A percentile compares a stretch with the other conserved stretches of the same genome.
Conservation (phyloP, 2,113 vertebrate genomes). For the Leptobrachium ailaonicum region DNA sequence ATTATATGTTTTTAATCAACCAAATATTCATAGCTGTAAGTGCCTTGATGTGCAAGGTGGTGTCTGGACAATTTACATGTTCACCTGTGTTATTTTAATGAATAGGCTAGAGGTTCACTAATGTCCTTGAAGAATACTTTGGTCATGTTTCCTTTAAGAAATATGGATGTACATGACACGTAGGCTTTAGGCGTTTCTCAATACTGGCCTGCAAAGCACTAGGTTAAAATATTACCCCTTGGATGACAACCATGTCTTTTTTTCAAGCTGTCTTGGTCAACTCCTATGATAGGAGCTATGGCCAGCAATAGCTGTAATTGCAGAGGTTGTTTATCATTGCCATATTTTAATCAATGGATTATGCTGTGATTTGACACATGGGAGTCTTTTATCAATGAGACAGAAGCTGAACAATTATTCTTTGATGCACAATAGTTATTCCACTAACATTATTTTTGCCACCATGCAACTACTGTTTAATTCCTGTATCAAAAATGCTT, state of each 20-base stretch:
- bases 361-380: background rate
- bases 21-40: conserved; percentile 56
- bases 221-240: too few relatives aligned
- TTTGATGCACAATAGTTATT: too few relatives aligned
- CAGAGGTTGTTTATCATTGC: background rate
- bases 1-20: conserved; percentile 35
- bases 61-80: conserved; percentile 11
- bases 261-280: background rate
- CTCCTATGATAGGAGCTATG: background rate
- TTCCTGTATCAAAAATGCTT: too few relatives aligned
- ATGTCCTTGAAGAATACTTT: too few relatives aligned
- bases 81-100: background rate
- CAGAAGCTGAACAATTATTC: background rate
- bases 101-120: background rate
- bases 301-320: background rate
- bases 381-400: conserved; percentile 1
- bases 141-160: too few relatives aligned
- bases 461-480: too few relatives aligned
- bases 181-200: too few relatives aligned
- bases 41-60: conserved; percentile 60
- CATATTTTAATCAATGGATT: background rate
- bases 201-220: too few relatives aligned
- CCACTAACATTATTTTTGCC: too few relatives aligned
- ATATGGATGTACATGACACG: too few relatives aligned
- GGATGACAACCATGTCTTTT: background rate